Evolutionary conservation across 1,140 invertebrate species (phyloP), one percentile per base, ranked within the genome.

Genomic region (Bombus turneri): DNA sequence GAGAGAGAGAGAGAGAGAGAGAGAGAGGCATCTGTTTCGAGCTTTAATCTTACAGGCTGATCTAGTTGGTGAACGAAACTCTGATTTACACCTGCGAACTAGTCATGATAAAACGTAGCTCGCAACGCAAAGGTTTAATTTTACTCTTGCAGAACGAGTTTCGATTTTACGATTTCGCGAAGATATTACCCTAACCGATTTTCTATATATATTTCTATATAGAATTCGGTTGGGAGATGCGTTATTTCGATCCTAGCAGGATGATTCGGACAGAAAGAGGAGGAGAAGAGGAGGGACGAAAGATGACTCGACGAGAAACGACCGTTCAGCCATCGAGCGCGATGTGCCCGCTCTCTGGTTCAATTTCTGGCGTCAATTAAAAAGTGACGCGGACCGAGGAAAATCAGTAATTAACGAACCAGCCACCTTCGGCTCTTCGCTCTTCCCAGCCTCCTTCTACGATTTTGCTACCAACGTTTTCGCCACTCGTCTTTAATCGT

Each of bases 361-460:
- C 93, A 94, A 95, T 95, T 94, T 94, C 94, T 94, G 94, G 94
- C 92, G 93, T 95, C 94, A 95, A 95, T 95, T 94, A 95, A 95
- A 95, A 95, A 95, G 93, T 94, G 94, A 94, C 93, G 92, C 92
- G 93, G 92, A 95, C 93, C 94, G 93, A 95, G 94, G 92, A 94
- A 94, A 94, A 95, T 95, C 94, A 93, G 93, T 94, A 94, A 94
- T 95, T 94, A 95, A 94, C 93, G 92, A 93, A 92, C 90, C 92
- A 88, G 83, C 62, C 87, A 85, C 76, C 83, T 85, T 81, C 71
- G 79, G 31, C 57, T 53, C 57, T 62, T 74, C 74, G 81, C 71
- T 66, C 86, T 71, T 69, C 74, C 75, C 76, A 53, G 62, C 71
- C 59, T 69, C 37, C 74, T 79, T 80, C 75, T 69, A 62, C 72